A percentile compares a stretch with the other conserved stretches of the same genome.
Conservation (phyloP, 2,113 vertebrate species). For the Trichomycterus rosablanca region DNA sequence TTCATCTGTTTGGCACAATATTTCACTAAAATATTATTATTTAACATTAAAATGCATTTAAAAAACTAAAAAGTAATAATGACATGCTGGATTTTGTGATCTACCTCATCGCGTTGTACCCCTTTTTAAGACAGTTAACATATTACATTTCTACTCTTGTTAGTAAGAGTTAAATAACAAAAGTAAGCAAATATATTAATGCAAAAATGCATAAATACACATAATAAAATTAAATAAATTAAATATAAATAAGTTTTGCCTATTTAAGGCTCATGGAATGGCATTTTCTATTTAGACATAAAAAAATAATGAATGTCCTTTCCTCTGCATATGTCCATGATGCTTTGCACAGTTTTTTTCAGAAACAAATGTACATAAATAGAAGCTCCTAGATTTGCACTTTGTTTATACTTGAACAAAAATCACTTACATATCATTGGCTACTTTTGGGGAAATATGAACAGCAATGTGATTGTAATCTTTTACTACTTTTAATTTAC, state of each 20-base stretch:
- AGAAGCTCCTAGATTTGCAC: conserved; percentile 36
- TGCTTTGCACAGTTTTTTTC: conserved; percentile 39
- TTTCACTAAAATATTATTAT: conserved; percentile 35
- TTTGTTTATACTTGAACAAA: conserved; percentile 15
- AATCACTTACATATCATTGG: conserved; percentile 23
- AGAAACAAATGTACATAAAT: conserved; percentile 42
- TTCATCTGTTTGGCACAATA: conserved; percentile 46
- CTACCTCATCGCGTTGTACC: conserved; percentile 37
- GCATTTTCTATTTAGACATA: conserved; percentile 37
- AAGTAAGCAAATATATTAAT: conserved; percentile 51
- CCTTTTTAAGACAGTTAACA: conserved; percentile 38
- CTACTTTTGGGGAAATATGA: conserved; percentile 17
- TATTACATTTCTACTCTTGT: conserved; percentile 25
- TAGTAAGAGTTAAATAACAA: conserved; percentile 33
- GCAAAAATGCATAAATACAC: conserved; percentile 58
- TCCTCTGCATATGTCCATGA: conserved; percentile 44
- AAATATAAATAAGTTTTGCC: conserved; percentile 53
- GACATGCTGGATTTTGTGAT: conserved; percentile 58
- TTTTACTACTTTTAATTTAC: background rate
- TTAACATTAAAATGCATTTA: conserved; percentile 25
- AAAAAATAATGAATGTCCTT: conserved; percentile 48
- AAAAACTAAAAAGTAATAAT: conserved; percentile 20
- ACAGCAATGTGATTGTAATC: conserved; percentile 11
- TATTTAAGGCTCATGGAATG: conserved; percentile 41
- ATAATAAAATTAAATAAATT: conserved; percentile 51